A percentile compares a stretch with the other conserved stretches of the same genome.
phyloP scores from a whole-genome alignment of 2,113 vertebrate genomes.

The Protobothrops flavoviridis region DNA sequence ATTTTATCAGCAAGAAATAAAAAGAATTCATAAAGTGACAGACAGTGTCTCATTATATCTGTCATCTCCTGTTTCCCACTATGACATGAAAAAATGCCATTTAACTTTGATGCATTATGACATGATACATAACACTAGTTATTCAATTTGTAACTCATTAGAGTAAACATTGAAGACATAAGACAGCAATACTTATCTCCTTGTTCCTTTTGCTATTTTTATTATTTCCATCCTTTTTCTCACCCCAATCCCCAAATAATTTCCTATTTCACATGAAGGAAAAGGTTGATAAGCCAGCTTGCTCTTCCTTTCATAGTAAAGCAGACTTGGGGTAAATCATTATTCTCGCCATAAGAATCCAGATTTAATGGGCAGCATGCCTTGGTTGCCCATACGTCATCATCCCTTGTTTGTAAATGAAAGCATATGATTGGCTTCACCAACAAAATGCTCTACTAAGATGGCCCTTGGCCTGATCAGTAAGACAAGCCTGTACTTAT shows the following conservation, averaged over 20 bases:
- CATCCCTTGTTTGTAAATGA: not conserved
- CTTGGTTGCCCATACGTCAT: not conserved
- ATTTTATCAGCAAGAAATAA: constrained; percentile 2
- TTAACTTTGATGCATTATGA: constrained; percentile 56
- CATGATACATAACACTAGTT: constrained; percentile 67
- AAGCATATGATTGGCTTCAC: not conserved
- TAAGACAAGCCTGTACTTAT: not conserved
- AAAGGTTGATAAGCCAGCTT: constrained; percentile 24
- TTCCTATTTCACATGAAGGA: not conserved
- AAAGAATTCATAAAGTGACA: constrained; percentile 36
- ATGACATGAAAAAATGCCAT: constrained; percentile 51
- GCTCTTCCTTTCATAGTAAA: constrained; percentile 40
- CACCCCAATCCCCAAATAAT: constrained; percentile 30
- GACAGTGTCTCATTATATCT: constrained; percentile 46
- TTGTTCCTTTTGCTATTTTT: constrained; percentile 46
- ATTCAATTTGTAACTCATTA: constrained; percentile 64
- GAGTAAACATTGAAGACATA: constrained; percentile 40
- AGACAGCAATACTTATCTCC: constrained; percentile 39
- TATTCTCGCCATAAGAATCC: not conserved
- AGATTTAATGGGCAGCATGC: not conserved
- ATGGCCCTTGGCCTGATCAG: not conserved
- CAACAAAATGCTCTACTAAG: not conserved
- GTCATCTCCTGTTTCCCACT: constrained; percentile 58
- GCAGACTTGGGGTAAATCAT: not conserved
- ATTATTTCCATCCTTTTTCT: constrained; percentile 28